Evolutionary conservation across 1,140 invertebrate species (phyloP).

Genomic region (Pachypsylla venusta): DNA sequence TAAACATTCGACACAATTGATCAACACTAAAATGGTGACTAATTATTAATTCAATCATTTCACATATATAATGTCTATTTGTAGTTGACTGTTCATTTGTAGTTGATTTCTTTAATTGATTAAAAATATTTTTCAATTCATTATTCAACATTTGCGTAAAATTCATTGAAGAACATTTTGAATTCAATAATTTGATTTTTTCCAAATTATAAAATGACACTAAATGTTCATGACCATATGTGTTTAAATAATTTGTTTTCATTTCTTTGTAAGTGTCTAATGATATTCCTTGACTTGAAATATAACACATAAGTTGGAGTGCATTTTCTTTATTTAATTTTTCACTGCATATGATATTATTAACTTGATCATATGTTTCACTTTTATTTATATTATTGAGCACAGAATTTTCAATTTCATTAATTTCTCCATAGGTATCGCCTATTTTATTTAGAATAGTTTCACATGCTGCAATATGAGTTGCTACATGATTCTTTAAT

Average conservation of each 20-base stretch:
- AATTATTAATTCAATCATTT: not conserved
- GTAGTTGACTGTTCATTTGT: not conserved
- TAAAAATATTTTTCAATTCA: not conserved
- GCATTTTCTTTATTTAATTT: not conserved
- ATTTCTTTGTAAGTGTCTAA: not conserved
- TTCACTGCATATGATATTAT: not conserved
- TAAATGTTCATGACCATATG: not conserved
- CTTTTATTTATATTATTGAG: conserved; percentile 2
- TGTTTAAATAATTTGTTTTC: conserved; percentile 3
- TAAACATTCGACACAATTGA: not conserved
- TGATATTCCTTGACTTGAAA: not conserved
- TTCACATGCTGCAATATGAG: conserved; percentile 1
- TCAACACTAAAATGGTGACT: not conserved
- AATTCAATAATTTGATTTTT: not conserved
- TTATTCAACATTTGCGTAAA: conserved; percentile 8
- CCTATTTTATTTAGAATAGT: not conserved
- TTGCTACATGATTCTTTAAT: not conserved
- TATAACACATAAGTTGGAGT: not conserved
- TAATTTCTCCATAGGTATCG: not conserved
- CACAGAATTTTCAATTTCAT: not conserved
- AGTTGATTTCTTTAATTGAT: not conserved
- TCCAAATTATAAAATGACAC: not conserved
- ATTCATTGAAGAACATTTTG: not conserved
- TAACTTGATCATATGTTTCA: not conserved
- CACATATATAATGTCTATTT: not conserved